A percentile compares a stretch with the other conserved stretches of the same genome.
Conservation (phyloP, 2,113 vertebrate genomes). For the Pyxicephalus adspersus region DNA sequence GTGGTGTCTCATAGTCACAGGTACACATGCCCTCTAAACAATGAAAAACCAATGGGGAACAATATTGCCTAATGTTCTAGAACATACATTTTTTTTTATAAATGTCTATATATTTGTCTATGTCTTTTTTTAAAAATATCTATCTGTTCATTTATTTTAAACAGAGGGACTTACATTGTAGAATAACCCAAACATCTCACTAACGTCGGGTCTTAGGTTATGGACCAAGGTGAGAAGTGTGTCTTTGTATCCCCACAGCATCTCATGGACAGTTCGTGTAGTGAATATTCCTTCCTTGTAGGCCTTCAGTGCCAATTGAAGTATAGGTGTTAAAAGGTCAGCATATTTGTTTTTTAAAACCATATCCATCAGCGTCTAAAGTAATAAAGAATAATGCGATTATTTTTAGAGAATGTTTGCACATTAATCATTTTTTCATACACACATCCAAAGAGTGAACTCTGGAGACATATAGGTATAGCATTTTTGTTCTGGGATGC, state of each 20-base stretch:
- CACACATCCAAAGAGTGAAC: too few relatives aligned
- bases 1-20: too few relatives aligned
- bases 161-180: conserved; percentile 75
- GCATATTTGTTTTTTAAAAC: conserved; percentile 50
- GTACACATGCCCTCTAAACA: too few relatives aligned
- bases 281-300: conserved; percentile 77
- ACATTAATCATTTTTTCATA: too few relatives aligned
- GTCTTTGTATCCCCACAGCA: conserved; percentile 94
- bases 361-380: conserved; percentile 82
- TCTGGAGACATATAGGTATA: too few relatives aligned
- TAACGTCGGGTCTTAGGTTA: conserved; percentile 52
- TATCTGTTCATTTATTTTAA: too few relatives aligned
- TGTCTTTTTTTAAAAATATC: too few relatives aligned
- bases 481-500: too few relatives aligned
- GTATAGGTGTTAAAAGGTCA: conserved; percentile 53
- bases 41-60: too few relatives aligned
- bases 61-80: too few relatives aligned
- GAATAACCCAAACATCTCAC: conserved; percentile 86
- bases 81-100: too few relatives aligned
- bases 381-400: neutral
- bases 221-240: conserved; percentile 74
- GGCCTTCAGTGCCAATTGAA: conserved; percentile 65
- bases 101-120: too few relatives aligned
- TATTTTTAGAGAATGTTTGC: neutral
- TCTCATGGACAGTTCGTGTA: conserved; percentile 74